Conservation (phyloP, 2,888 invertebrate species). For the Vanessa cardui region DNA sequence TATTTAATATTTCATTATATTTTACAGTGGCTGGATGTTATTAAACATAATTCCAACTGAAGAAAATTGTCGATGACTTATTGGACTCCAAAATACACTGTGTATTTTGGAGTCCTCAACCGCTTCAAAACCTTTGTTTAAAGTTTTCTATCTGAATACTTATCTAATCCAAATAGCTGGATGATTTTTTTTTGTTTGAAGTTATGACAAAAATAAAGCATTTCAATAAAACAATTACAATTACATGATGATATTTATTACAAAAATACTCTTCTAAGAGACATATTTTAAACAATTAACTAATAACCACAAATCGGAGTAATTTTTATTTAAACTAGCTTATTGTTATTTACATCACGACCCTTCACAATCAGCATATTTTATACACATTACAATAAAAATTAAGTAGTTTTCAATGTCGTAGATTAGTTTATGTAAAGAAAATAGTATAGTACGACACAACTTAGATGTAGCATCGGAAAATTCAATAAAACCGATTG, state of each 20-base stretch:
- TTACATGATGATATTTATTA: constrained; percentile 26
- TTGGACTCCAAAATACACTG: too few relatives aligned
- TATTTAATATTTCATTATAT: background rate
- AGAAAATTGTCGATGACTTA: too few relatives aligned
- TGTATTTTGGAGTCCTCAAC: too few relatives aligned
- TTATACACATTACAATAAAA: background rate
- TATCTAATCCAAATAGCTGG: too few relatives aligned
- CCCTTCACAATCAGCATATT: constrained; percentile 1
- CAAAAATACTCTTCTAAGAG: constrained; percentile 27
- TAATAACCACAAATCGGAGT: background rate
- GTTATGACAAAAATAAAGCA: constrained; percentile 4
- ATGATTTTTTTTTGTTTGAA: background rate
- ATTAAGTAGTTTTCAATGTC: constrained; percentile 1
- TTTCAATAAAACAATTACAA: constrained; percentile 3
- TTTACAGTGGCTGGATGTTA: too few relatives aligned
- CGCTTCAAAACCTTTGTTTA: too few relatives aligned
- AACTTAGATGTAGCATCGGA: too few relatives aligned
- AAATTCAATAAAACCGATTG: too few relatives aligned
- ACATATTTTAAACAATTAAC: constrained; percentile 4
- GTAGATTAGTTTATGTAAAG: background rate
- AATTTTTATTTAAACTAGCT: constrained; percentile 3
- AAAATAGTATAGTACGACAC: too few relatives aligned
- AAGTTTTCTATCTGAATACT: too few relatives aligned
- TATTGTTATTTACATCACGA: constrained; percentile 18
- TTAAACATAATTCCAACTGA: too few relatives aligned